Conservation (phyloP, 2,797 vertebrate genomes). For the Novumbra hubbsi region DNA sequence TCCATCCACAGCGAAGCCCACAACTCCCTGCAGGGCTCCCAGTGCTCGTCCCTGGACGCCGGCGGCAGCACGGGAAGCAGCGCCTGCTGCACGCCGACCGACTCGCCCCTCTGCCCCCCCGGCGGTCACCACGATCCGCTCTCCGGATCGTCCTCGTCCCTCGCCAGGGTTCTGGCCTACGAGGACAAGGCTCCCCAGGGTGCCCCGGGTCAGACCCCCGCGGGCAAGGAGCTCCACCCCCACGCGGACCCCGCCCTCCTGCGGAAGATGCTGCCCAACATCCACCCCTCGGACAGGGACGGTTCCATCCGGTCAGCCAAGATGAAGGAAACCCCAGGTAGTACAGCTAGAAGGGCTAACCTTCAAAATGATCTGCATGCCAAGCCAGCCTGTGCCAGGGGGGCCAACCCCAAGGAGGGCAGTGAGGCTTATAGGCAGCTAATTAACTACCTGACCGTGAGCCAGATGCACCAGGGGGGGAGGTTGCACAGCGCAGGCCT, state of each 20-base stretch:
- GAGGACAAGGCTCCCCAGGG: slow-evolving; percentile 54
- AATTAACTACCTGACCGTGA: slow-evolving; percentile 76
- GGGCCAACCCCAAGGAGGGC: slow-evolving; percentile 68
- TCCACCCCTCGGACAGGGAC: slow-evolving; percentile 84
- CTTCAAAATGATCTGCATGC: slow-evolving; percentile 67
- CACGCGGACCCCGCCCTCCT: slow-evolving; percentile 86
- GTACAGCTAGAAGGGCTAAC: slow-evolving; percentile 76
- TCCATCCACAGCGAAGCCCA: slow-evolving; percentile 88
- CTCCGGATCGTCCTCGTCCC: slow-evolving; percentile 74
- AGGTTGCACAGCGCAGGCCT: slow-evolving; percentile 71
- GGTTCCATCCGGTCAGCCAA: slow-evolving; percentile 84
- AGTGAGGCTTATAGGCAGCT: slow-evolving; percentile 74
- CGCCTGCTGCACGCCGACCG: slow-evolving; percentile 80
- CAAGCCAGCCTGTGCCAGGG: slow-evolving; percentile 67
- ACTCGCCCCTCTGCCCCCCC: slow-evolving; percentile 83
- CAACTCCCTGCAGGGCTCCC: slow-evolving; percentile 88
- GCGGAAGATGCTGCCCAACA: slow-evolving; percentile 88
- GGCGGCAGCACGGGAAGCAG: slow-evolving; percentile 87
- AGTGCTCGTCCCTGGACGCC: slow-evolving; percentile 90
- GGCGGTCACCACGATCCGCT: slow-evolving; percentile 80
- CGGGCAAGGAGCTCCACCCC: slow-evolving; percentile 86
- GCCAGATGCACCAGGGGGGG: slow-evolving; percentile 77
- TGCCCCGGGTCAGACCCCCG: slow-evolving; percentile 64
- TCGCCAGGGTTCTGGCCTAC: slow-evolving; percentile 62
- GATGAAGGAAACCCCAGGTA: slow-evolving; percentile 93